phyloP scores from a whole-genome alignment of 2,888 invertebrate species.

The Nephrotoma appendiculata region DNA sequence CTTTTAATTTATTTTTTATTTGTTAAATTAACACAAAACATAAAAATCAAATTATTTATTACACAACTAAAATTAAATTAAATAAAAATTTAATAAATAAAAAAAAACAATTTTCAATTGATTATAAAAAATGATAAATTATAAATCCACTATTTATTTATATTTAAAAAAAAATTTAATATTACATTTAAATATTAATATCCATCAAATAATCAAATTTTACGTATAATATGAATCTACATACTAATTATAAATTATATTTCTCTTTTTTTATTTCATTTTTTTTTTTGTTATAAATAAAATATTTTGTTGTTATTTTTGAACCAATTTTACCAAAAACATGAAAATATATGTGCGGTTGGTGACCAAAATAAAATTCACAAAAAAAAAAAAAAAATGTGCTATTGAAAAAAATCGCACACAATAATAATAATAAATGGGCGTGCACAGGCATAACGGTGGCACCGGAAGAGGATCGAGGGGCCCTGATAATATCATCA shows the following conservation, averaged over 20 bases:
- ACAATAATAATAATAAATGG: background rate
- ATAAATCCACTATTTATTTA: background rate
- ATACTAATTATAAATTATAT: background rate
- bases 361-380: background rate
- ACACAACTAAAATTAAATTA: background rate
- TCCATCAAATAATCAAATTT: background rate
- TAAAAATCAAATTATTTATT: background rate
- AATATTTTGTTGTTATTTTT: background rate
- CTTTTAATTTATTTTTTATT: background rate
- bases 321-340: background rate
- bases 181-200: background rate
- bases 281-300: background rate
- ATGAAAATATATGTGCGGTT: background rate
- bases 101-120: background rate
- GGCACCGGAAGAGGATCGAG: constrained; percentile 35
- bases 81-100: background rate
- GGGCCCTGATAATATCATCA: constrained; percentile 34
- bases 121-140: background rate
- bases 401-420: background rate
- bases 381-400: background rate
- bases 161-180: background rate
- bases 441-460: constrained; percentile 29
- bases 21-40: background rate
- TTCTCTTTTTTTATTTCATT: background rate
- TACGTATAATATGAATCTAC: background rate